Percentiles rank a stretch among this genome's conserved stretches.
phyloP scores from a whole-genome alignment of 2,797 vertebrate species.

The Macrochelys suwanniensis region DNA sequence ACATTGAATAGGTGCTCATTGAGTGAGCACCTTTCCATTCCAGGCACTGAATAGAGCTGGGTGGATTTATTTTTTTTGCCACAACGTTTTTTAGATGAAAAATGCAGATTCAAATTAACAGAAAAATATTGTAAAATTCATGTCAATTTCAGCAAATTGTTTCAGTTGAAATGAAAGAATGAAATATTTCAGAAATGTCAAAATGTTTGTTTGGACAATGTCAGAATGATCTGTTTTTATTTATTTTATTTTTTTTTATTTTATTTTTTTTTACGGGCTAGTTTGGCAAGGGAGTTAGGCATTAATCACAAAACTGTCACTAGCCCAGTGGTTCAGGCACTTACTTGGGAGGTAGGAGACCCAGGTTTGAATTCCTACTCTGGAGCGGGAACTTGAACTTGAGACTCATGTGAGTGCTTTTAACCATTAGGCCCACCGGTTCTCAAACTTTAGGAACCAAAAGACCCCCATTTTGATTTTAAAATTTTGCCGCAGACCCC shows the following conservation, averaged over 20 bases:
- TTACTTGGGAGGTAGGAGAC: not conserved
- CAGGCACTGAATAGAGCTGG: not conserved
- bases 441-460: too few species aligned
- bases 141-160: not conserved
- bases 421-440: too few species aligned
- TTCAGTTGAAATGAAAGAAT: not conserved
- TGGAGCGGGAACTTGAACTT: not conserved
- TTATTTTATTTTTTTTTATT: too few species aligned
- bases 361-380: not conserved
- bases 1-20: too few species aligned
- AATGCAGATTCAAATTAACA: not conserved
- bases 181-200: not conserved
- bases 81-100: not conserved
- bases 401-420: not conserved
- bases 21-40: not conserved
- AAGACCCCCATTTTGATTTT: too few species aligned
- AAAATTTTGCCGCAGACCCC: too few species aligned
- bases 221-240: not conserved
- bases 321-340: not conserved
- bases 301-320: not conserved
- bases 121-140: not conserved
- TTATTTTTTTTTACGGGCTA: not conserved
- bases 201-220: not conserved
- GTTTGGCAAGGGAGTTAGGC: not conserved
- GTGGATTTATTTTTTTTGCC: not conserved